Base-by-base conservation (phyloP, 2,888 invertebrate species). In the Eupithecia subumbrata region DNA sequence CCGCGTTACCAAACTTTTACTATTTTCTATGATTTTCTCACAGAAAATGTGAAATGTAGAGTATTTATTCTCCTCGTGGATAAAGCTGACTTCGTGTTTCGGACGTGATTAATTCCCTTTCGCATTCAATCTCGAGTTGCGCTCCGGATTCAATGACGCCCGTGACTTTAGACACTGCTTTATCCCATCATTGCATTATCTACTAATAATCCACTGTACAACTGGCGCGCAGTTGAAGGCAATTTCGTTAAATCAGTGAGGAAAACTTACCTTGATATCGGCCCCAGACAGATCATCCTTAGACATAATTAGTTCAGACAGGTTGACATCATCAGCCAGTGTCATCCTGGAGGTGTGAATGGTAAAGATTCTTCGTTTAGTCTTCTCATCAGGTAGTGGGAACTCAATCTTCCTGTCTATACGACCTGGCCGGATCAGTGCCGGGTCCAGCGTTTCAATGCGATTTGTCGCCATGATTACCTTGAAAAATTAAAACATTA, bases 341-440 rank as follows among this genome's bases (percentile, higher is more conserved):
- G 99, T 99, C 99, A 99, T 99, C 81, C 99, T 96, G n/a, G 98
- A 98, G 0, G 99, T 99, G 92, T 99, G 99, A 85, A 99, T 99
- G 81, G 97, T 98, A 90, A 99, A 99, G 87, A 99, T 99, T 81
- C 99, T 96, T 75, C 98, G 96, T 90, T 99, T 99, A 0, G 99
- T 99, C 91, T 99, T 99, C 90, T 99, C 99, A 94, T 99, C 99
- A 0, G 99, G 99, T 72, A 99, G 95, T 0, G 99, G 99, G 90
- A 99, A 99, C 92, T 99, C 99, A 79, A 99, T 99, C 95, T 99
- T 99, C 73, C 99, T 96, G 95, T 99, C 99, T 84, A 99, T 99
- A 90, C 99, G 97, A 30, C 99, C 99, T 0, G 99, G 99, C 82
- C 99, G 97, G 90, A 99, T 99, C 67, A 99, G 95, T 64, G 99